Evolutionary conservation across 2,888 invertebrate genomes (phyloP), one percentile per base, ranked within the genome.

Genomic region (Catocala sponsa): DNA sequence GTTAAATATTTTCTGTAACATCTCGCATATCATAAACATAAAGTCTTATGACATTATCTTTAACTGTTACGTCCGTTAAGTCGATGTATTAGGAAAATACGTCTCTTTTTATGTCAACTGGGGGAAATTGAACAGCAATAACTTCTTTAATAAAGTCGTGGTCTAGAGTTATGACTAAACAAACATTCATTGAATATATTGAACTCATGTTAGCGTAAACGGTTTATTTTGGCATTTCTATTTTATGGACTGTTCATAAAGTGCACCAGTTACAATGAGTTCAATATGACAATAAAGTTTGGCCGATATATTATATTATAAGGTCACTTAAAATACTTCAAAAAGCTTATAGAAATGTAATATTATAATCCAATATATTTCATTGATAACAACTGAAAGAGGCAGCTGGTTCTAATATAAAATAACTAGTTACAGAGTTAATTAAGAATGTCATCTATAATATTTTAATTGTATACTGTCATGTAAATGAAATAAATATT

Each of bases 31-130:
- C 87, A 82, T 91, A 91, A 91, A 91, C 87, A 86, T 79, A 71
- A 75, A 72, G 70, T 78, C 72, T 64, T 70, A 67, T 75, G 83
- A 82, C 82, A 80, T 82, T 85, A 87, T 85, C 79, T 72, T 76
- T 76, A 76, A 76, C 64, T 69, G 65, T 65, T 79, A 74, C 77
- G 79, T 79, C 80, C 78, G 76, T 71, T 70, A 76, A 70, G 79
- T 76, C 81, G 80, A 86, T 82, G 84, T 88, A 87, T 89, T 89
- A 85, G 82, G 87, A 86, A 87, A 89, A 89, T 89, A 88, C 82
- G 85, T 84, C 79, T 76, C 77, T 75, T 89, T 90, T 89, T 89
- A 90, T 86, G 83, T 80, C 70, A 62, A 69, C 79, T 72, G 52
- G 67, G 82, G 85, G 84, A 86, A 87, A 85, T 90, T 88, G 83